A percentile compares a stretch with the other conserved stretches of the same genome.
phyloP scores from a whole-genome alignment of 2,888 invertebrate species.

The Beris morrisii region DNA sequence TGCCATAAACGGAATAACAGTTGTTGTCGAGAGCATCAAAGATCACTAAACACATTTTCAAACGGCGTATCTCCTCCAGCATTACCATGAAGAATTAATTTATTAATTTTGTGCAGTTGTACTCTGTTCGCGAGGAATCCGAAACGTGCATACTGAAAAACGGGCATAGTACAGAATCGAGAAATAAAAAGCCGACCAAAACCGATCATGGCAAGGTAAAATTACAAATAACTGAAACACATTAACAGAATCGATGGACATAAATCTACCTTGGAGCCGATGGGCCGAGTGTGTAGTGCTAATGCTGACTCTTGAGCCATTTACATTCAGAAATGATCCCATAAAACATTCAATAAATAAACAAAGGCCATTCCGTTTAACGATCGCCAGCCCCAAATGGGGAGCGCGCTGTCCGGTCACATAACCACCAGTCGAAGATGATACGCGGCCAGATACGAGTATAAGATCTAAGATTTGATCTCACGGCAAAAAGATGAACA shows the following conservation, averaged over 20 bases:
- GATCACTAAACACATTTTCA: constrained; percentile 10
- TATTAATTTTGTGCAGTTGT: constrained; percentile 26
- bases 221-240: constrained; percentile 34
- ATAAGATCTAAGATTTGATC: constrained; percentile 3
- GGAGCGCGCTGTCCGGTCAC: constrained; percentile 1
- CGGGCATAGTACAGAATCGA: too few species aligned
- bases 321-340: constrained; percentile 32
- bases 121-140: neutral
- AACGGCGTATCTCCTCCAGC: constrained; percentile 22
- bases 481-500: constrained; percentile 2
- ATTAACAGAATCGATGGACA: constrained; percentile 31
- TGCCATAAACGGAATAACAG: constrained; percentile 17
- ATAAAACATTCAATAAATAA: constrained; percentile 35
- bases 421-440: neutral
- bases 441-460: neutral
- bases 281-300: constrained; percentile 8
- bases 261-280: constrained; percentile 28
- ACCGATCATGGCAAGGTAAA: constrained; percentile 22
- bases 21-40: constrained; percentile 16
- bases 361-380: constrained; percentile 32
- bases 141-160: too few species aligned
- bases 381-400: constrained; percentile 24
- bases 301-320: constrained; percentile 24
- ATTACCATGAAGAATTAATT: constrained; percentile 29
- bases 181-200: neutral